Conservation (phyloP, 2,113 vertebrate genomes). For the Cyphomyrus discorhynchus region DNA sequence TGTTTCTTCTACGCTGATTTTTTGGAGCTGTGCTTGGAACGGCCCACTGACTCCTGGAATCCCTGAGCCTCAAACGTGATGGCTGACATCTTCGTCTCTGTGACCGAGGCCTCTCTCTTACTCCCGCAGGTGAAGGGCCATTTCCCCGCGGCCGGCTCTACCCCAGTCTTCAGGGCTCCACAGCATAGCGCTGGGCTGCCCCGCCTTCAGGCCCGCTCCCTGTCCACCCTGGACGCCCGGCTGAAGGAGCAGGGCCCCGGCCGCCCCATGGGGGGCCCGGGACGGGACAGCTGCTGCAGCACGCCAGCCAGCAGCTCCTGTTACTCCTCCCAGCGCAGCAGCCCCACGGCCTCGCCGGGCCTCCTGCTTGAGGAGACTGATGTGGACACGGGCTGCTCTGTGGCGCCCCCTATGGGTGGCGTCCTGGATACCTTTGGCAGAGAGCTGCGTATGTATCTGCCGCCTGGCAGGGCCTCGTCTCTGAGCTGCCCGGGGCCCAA, state of each 20-base stretch:
- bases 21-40: background rate
- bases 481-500: background rate
- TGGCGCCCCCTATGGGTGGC: constrained; percentile 29
- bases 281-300: constrained; percentile 34
- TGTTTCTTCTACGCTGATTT: background rate
- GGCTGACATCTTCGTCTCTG: background rate
- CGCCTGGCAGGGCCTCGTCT: background rate
- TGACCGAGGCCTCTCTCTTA: constrained; percentile 5
- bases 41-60: background rate
- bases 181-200: constrained; percentile 33
- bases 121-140: constrained; percentile 63
- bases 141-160: constrained; percentile 43
- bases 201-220: constrained; percentile 16
- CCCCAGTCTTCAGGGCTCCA: constrained; percentile 31
- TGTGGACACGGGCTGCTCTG: constrained; percentile 73
- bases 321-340: constrained; percentile 40
- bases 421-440: constrained; percentile 40
- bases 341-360: constrained; percentile 25
- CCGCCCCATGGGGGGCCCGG: constrained; percentile 27
- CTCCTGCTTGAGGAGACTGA: constrained; percentile 57
- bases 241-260: constrained; percentile 37
- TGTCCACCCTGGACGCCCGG: constrained; percentile 27
- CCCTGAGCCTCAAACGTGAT: background rate
- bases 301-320: constrained; percentile 49
- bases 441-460: constrained; percentile 45